phyloP scores from a whole-genome alignment of 1,140 invertebrate genomes.

The Magallana ariakensis region DNA sequence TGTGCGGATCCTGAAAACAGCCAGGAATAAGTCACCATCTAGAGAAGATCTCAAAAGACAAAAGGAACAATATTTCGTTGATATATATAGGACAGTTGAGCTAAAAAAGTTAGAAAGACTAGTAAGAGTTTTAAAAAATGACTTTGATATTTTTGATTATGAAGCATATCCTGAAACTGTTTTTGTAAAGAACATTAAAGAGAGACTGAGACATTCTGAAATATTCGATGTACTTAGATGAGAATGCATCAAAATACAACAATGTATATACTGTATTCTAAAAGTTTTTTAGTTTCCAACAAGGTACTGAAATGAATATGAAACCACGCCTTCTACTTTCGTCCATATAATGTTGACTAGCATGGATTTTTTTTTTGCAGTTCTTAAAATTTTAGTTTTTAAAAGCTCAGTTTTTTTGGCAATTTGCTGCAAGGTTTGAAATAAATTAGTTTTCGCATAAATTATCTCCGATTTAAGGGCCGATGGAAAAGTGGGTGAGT shows the following conservation, averaged over 20 bases:
- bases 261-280: background rate
- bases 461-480: background rate
- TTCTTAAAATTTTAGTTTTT: background rate
- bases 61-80: background rate
- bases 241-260: background rate
- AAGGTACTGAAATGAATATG: background rate
- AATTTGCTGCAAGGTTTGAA: background rate
- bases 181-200: background rate
- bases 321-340: background rate
- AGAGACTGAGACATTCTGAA: background rate
- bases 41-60: background rate
- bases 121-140: background rate
- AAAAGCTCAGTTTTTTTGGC: background rate
- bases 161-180: conserved; percentile 8
- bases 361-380: background rate
- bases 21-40: conserved; percentile 7
- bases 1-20: background rate
- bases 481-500: background rate
- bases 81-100: conserved; percentile 35
- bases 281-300: too few species aligned
- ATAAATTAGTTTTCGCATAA: background rate
- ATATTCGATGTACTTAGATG: background rate
- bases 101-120: conserved; percentile 25
- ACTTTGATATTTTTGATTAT: conserved; percentile 48
- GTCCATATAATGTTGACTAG: background rate